Conservation (phyloP, 2,113 vertebrate species). For the Notechis scutatus region DNA sequence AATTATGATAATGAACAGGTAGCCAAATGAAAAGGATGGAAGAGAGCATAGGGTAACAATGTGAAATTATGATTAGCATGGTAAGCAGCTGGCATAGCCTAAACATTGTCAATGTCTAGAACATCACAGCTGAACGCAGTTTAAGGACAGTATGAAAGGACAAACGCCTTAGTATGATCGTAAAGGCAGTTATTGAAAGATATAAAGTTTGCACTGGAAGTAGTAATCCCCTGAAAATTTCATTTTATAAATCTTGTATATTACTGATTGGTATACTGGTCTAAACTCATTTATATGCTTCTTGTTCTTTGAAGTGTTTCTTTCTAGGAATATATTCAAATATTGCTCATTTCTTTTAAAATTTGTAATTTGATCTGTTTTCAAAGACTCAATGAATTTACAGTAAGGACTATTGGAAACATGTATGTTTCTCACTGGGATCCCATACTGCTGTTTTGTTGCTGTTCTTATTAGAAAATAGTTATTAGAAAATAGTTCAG, state of each 20-base stretch:
- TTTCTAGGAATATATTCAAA: neutral
- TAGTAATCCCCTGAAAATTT: neutral
- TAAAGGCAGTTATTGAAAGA: neutral
- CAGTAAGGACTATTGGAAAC: constrained; percentile 22
- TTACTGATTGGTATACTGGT: constrained; percentile 13
- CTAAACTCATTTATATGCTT: neutral
- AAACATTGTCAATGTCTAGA: constrained; percentile 26
- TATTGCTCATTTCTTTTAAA: neutral
- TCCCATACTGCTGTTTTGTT: neutral
- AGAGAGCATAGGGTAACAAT: constrained; percentile 29
- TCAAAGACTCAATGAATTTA: neutral
- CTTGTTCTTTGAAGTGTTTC: neutral
- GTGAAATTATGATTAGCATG: constrained; percentile 31
- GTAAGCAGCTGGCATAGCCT: constrained; percentile 14
- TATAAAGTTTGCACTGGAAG: neutral
- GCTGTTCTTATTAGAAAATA: neutral
- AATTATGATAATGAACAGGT: constrained; percentile 51
- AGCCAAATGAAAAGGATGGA: constrained; percentile 25
- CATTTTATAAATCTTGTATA: neutral
- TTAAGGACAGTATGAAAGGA: neutral
- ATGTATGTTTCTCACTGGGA: neutral
- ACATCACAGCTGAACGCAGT: neutral
- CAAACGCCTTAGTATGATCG: constrained; percentile 6
- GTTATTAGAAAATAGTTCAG: neutral
- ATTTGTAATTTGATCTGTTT: neutral